Base-by-base conservation (phyloP, 1,140 invertebrate species). In the Dolichoris vasculosae region DNA sequence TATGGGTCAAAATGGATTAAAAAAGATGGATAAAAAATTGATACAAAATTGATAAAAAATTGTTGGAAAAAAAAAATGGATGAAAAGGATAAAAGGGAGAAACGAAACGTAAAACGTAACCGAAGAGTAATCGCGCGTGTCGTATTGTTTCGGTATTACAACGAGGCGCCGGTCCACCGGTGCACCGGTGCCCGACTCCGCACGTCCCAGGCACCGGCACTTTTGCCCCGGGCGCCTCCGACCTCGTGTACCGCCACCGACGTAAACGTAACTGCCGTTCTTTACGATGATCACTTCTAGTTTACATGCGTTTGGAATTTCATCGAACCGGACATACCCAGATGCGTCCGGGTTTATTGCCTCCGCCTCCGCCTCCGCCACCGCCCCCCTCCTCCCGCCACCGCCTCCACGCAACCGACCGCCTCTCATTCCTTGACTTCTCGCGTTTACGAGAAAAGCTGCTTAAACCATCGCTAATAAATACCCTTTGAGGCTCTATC, bases 241-340 rank as follows among this genome's bases (percentile, higher is more conserved):
- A 71, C 35, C 11, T 9, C 11, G 35, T 64, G 64, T 38, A 46
- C 9, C 13, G 23, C 7, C 83, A 71, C 6, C 40, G 32, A n/a
- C 76, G 69, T 76, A 81, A 83, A 71, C 67, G 67, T 83, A 82
- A 82, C 78, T 43, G 71, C 48, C 75, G 32, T 51, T 73, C 59
- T 86, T 87, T 87, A 86, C 46, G 84, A 84, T 84, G 77, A 87
- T 87, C 69, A 43, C 77, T 86, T 77, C 64, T 78, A 77, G 64
- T 85, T 87, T 86, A 84, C 85, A 76, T 80, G 75, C 83, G 78
- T 83, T 88, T 82, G 81, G 85, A 86, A 85, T 84, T 87, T 86
- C 81, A 87, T 88, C 84, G 84, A 79, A 82, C 38, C 64, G 73
- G 80, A 84, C 59, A 40, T 35, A 17, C 15, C 82, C 87, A 85